phyloP scores from a whole-genome alignment of 2,888 invertebrate species.

The Dinocampus coccinellae region DNA sequence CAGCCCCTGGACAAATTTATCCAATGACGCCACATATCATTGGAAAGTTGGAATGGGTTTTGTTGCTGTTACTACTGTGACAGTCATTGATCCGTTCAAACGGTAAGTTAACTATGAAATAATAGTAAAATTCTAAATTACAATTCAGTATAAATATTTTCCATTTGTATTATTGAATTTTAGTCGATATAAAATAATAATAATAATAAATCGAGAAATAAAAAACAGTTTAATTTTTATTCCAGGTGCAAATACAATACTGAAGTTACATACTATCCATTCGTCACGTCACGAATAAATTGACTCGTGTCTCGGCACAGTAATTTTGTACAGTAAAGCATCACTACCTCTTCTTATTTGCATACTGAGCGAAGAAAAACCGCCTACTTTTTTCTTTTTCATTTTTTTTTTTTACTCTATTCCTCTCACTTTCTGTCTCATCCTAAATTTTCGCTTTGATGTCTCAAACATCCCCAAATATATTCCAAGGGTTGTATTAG shows the following conservation, averaged over 20 bases:
- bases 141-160: background rate
- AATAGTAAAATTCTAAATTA: constrained; percentile 4
- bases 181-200: no score
- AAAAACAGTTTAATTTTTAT: background rate
- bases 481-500: background rate
- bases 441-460: background rate
- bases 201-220: no score
- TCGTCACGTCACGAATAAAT: background rate
- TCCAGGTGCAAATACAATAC: background rate
- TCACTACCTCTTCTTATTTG: background rate
- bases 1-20: background rate
- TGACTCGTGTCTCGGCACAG: background rate
- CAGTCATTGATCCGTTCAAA: constrained; percentile 16
- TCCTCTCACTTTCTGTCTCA: no score
- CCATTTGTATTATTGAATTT: no score
- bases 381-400: background rate
- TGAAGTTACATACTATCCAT: background rate
- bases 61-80: constrained; percentile 20
- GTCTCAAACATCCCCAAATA: background rate
- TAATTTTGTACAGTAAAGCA: background rate
- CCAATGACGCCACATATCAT: background rate
- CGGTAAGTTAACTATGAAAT: background rate
- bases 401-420: background rate
- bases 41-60: constrained; percentile 23
- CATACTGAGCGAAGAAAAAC: background rate